Conservation (phyloP, 1,140 invertebrate genomes). For the Telenomus remus region DNA sequence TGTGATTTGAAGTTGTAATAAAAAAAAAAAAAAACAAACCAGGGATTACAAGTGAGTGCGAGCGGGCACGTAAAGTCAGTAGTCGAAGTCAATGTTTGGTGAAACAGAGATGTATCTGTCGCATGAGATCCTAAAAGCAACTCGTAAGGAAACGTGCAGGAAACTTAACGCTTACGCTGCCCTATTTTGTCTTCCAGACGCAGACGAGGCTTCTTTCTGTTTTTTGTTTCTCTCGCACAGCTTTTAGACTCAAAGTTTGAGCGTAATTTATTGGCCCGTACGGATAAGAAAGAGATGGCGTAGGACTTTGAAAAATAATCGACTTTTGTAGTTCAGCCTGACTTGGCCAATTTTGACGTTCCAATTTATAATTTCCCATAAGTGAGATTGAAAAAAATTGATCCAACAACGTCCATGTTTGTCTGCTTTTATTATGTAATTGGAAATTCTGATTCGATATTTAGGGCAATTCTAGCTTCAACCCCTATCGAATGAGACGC, state of each 20-base stretch:
- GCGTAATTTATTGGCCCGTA: constrained; percentile 30
- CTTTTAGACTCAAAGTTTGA: constrained; percentile 27
- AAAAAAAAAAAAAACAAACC: too few relatives aligned
- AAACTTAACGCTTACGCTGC: constrained; percentile 34
- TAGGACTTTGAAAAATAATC: constrained; percentile 20
- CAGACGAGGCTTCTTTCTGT: constrained; percentile 1
- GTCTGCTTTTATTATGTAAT: too few relatives aligned
- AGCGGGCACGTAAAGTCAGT: constrained; percentile 17
- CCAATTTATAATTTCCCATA: too few relatives aligned
- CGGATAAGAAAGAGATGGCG: constrained; percentile 25
- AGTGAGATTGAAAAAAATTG: too few relatives aligned
- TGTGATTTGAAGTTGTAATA: too few relatives aligned
- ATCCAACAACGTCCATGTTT: too few relatives aligned
- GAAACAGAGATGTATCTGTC: constrained; percentile 13
- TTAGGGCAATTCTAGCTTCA: too few relatives aligned
- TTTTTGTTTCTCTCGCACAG: constrained; percentile 18
- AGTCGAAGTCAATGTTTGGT: constrained; percentile 42
- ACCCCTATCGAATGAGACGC: too few relatives aligned
- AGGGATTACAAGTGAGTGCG: too few relatives aligned
- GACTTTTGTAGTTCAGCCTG: constrained; percentile 3
- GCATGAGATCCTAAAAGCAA: constrained; percentile 10
- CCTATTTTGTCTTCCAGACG: constrained; percentile 33
- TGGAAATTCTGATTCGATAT: too few relatives aligned
- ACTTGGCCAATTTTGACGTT: too few relatives aligned
- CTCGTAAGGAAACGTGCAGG: constrained; percentile 17